Percentiles rank a stretch among this genome's conserved stretches.
Conservation (phyloP, 2,888 invertebrate genomes). For the Plusia festucae region DNA sequence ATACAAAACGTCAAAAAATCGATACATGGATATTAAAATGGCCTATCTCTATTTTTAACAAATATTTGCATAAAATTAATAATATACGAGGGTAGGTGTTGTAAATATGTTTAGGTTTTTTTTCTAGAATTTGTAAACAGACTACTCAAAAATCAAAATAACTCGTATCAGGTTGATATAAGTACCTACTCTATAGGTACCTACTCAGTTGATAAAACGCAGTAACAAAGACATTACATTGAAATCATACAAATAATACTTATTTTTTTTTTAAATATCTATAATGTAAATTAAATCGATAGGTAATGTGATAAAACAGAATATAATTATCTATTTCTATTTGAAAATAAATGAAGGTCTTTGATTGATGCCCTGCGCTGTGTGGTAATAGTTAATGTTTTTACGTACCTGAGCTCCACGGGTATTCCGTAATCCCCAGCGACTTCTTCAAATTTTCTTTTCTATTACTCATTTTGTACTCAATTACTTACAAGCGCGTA, state of each 20-base stretch:
- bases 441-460: conserved; percentile 74
- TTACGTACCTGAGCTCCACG: conserved; percentile 80
- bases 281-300: background rate
- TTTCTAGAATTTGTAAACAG: background rate
- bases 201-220: conserved; percentile 27
- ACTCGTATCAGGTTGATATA: background rate
- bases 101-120: too few species aligned
- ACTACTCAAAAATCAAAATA: background rate
- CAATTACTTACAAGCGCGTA: conserved; percentile 9
- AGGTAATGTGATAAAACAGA: background rate
- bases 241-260: conserved; percentile 1
- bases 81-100: too few species aligned
- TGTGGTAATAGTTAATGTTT: conserved; percentile 11
- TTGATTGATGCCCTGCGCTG: background rate
- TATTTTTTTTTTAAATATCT: background rate
- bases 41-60: too few species aligned
- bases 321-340: background rate
- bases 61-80: too few species aligned
- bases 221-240: conserved; percentile 33
- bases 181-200: conserved; percentile 14
- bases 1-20: too few species aligned
- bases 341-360: conserved; percentile 25
- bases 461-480: conserved; percentile 67
- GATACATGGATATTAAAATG: too few species aligned
- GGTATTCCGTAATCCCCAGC: conserved; percentile 75